A percentile compares a stretch with the other conserved stretches of the same genome.
Conservation (phyloP, 2,797 vertebrate genomes). For the Phyllotis vaccarum region DNA sequence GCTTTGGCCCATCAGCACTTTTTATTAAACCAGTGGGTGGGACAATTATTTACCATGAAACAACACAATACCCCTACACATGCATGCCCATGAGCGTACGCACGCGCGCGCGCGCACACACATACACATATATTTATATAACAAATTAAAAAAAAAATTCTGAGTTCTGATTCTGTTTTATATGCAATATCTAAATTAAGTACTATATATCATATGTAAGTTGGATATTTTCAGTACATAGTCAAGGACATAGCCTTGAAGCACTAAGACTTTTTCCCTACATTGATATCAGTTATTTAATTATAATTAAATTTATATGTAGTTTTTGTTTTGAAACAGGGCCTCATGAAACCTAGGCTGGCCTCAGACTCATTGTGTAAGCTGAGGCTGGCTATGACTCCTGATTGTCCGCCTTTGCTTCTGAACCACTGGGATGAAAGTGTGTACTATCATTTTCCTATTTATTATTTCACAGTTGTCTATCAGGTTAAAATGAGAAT, state of each 20-base stretch:
- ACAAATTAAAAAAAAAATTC: neutral
- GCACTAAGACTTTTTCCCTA: neutral
- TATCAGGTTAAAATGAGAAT: constrained; percentile 54
- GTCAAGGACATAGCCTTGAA: neutral
- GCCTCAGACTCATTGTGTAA: neutral
- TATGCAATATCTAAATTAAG: neutral
- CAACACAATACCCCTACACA: too few species aligned
- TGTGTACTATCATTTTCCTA: neutral
- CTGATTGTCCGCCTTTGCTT: neutral
- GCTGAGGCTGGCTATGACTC: neutral
- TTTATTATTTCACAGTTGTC: constrained; percentile 41
- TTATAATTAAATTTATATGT: neutral
- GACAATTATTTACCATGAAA: too few species aligned
- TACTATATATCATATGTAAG: neutral
- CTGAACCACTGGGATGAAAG: neutral
- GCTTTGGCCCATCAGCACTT: too few species aligned
- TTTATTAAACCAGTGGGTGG: too few species aligned
- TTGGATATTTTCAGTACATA: neutral
- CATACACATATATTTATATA: too few species aligned
- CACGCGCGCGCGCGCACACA: too few species aligned
- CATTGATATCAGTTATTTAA: neutral
- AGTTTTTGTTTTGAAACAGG: neutral
- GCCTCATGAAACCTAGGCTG: neutral
- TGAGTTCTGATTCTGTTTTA: neutral
- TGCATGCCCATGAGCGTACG: too few species aligned